These are phyloP conservation scores for Dione vanillae DNA, from an alignment of 2,888 invertebrate species.

Conservation along the genomic window DNA sequence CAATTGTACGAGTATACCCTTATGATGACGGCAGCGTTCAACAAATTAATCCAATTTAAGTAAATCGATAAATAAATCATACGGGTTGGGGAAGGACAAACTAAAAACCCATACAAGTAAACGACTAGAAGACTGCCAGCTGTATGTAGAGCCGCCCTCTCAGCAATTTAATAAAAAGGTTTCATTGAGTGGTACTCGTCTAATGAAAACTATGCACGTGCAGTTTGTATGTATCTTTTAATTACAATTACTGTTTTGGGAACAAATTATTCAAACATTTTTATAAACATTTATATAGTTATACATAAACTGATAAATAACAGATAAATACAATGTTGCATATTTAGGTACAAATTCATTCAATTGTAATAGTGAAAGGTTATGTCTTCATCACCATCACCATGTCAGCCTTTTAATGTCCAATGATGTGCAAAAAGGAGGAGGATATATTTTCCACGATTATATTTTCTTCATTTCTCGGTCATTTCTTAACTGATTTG, in stretches of 20 bases:
- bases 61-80: constrained; percentile 68
- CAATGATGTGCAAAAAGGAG: no score
- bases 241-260: neutral
- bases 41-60: constrained; percentile 69
- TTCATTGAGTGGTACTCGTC: constrained; percentile 60
- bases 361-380: no score
- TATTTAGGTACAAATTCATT: no score
- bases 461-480: no score
- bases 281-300: no score
- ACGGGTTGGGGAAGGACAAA: constrained; percentile 52
- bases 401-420: no score
- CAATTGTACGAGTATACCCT: neutral
- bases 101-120: constrained; percentile 70
- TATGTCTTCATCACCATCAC: no score
- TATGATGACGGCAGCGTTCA: constrained; percentile 51
- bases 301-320: no score
- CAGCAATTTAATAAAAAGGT: constrained; percentile 82
- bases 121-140: constrained; percentile 56
- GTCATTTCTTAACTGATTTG: no score
- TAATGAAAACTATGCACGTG: constrained; percentile 50
- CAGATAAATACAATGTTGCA: no score
- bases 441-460: no score
- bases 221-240: constrained; percentile 38
- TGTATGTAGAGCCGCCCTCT: constrained; percentile 58
- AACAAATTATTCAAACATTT: neutral